A percentile compares a stretch with the other conserved stretches of the same genome.
These are phyloP conservation scores for Drosophila neutralis DNA, from an alignment of 2,888 invertebrate species.

Conservation along the genomic window DNA sequence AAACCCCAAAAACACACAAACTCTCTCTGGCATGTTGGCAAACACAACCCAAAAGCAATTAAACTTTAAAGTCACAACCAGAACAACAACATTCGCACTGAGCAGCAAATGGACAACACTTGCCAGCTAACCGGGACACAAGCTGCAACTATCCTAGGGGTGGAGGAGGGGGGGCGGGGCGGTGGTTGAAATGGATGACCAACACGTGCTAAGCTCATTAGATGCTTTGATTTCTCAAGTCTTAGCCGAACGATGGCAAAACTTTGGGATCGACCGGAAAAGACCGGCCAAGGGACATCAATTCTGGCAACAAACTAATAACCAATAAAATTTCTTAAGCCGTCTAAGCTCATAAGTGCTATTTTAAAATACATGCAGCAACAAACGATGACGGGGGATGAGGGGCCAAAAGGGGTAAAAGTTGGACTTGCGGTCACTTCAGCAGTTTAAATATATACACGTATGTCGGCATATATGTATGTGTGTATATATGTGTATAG, in stretches of 20 bases:
- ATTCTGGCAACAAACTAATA: conserved; percentile 70
- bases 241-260: conserved; percentile 12
- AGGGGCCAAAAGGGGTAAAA: conserved; percentile 41
- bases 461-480: background rate
- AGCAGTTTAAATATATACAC: conserved; percentile 18
- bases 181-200: conserved; percentile 55
- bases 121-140: conserved; percentile 28
- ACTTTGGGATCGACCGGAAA: conserved; percentile 23
- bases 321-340: conserved; percentile 77
- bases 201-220: conserved; percentile 79
- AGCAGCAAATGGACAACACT: conserved; percentile 10
- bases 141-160: background rate
- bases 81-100: conserved; percentile 11
- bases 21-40: conserved; percentile 8
- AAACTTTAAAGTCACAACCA: conserved; percentile 65
- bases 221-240: conserved; percentile 64
- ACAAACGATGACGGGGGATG: conserved; percentile 6
- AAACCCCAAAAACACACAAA: conserved; percentile 28
- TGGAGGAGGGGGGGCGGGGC: background rate
- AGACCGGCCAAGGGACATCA: conserved; percentile 34
- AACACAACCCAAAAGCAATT: conserved; percentile 62
- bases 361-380: conserved; percentile 71
- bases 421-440: conserved; percentile 31
- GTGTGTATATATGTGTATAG: conserved; percentile 10
- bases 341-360: conserved; percentile 75